Percentiles rank a stretch among this genome's conserved stretches.
Conservation (phyloP, 1,140 invertebrate species). For the Trichoplusia ni region DNA sequence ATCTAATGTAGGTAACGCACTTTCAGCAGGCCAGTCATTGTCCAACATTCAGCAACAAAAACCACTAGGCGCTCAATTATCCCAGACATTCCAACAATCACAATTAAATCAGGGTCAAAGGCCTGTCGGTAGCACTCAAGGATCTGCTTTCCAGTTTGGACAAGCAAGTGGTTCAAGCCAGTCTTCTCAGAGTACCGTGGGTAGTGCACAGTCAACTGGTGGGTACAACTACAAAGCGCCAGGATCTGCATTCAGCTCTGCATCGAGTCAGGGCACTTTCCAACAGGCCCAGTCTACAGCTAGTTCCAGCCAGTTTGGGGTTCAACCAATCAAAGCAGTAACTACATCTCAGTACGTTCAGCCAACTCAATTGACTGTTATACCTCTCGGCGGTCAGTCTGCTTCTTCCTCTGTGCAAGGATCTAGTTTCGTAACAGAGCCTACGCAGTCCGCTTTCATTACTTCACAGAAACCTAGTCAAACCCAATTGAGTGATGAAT, state of each 20-base stretch:
- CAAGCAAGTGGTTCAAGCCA: not conserved
- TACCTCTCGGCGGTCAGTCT: not conserved
- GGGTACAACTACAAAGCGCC: not conserved
- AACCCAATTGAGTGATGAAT: not conserved
- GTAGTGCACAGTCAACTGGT: not conserved
- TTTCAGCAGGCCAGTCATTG: not conserved
- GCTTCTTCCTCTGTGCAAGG: not conserved
- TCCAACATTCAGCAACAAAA: not conserved
- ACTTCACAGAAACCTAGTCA: not conserved
- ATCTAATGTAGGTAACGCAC: not conserved
- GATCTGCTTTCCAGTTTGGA: not conserved
- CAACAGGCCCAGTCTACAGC: not conserved
- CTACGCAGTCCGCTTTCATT: not conserved
- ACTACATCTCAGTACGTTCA: not conserved
- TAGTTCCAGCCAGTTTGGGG: conserved; percentile 15
- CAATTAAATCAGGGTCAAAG: conserved; percentile 13
- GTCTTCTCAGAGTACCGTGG: not conserved
- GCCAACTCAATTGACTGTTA: not conserved
- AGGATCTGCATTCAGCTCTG: not conserved
- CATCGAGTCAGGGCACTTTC: not conserved
- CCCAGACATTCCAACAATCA: not conserved
- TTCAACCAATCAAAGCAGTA: conserved; percentile 1
- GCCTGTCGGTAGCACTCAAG: not conserved
- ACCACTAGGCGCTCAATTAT: conserved; percentile 15
- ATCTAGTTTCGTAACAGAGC: not conserved